Conservation (phyloP, 2,797 vertebrate genomes). For the Prunella strophiata region DNA sequence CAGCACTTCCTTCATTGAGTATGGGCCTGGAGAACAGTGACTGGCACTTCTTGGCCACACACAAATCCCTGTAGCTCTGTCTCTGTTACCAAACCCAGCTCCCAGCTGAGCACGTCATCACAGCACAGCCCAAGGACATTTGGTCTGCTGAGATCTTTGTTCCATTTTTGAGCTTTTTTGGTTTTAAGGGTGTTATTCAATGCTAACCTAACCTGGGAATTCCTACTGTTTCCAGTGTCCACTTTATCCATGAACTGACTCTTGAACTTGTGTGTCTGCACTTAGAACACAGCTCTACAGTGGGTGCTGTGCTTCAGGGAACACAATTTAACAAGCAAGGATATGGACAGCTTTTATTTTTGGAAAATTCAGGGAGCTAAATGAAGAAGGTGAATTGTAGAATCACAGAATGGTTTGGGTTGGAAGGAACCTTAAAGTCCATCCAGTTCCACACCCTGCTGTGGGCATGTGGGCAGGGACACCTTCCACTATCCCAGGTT, state of each 20-base stretch:
- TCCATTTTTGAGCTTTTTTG: neutral
- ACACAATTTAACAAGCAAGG: neutral
- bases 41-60: neutral
- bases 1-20: neutral
- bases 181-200: neutral
- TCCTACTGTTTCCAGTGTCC: neutral
- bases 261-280: neutral
- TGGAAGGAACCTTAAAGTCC: neutral
- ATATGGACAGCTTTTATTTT: neutral
- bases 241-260: neutral
- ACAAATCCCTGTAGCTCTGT: neutral
- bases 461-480: neutral
- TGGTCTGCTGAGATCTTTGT: neutral
- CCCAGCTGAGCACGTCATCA: neutral
- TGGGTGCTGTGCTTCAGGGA: neutral
- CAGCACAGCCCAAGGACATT: neutral
- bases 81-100: neutral
- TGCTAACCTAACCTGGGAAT: neutral
- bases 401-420: neutral
- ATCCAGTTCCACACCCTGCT: neutral
- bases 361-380: neutral
- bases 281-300: neutral
- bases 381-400: neutral
- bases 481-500: rapidly evolving
- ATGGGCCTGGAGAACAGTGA: neutral